These are phyloP conservation scores for Syrrhaptes paradoxus DNA, from an alignment of 2,113 vertebrate species.

Conservation along the genomic window DNA sequence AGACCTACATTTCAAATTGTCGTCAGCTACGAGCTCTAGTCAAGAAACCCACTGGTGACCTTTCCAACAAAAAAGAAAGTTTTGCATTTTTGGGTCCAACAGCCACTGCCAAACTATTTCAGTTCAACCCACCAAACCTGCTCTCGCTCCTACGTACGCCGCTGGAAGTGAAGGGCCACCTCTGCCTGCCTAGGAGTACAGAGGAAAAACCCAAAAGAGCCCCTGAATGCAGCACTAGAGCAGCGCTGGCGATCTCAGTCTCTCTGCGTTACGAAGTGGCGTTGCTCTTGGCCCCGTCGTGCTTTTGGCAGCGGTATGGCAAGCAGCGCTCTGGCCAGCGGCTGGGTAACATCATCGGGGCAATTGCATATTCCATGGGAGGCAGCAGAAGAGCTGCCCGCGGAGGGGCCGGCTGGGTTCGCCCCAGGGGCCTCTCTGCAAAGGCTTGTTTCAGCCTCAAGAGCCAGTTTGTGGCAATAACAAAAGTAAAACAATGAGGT, in stretches of 20 bases:
- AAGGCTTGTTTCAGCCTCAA: background rate
- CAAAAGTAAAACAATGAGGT: slow-evolving; percentile 64
- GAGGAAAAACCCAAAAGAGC: background rate
- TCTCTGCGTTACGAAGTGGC: background rate
- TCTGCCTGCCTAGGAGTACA: background rate
- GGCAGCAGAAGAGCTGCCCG: slow-evolving; percentile 14
- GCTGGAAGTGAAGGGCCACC: background rate
- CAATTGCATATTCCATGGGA: slow-evolving; percentile 51
- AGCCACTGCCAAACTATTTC: slow-evolving; percentile 19
- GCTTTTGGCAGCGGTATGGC: no score
- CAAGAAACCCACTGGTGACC: slow-evolving; percentile 24
- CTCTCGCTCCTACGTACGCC: background rate
- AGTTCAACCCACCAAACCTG: background rate
- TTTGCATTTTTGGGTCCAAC: slow-evolving; percentile 1
- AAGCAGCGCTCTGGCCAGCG: background rate
- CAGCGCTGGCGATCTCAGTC: background rate
- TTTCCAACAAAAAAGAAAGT: slow-evolving; percentile 27
- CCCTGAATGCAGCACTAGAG: background rate
- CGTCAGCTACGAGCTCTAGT: slow-evolving; percentile 9
- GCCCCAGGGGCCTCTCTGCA: background rate
- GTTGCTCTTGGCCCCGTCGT: background rate
- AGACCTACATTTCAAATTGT: slow-evolving; percentile 10
- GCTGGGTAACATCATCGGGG: background rate
- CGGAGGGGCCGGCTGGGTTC: background rate
- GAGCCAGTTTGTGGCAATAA: slow-evolving; percentile 44